Evolutionary conservation across 2,113 vertebrate genomes (phyloP).

Genomic region (Mesoclemmys tuberculata): DNA sequence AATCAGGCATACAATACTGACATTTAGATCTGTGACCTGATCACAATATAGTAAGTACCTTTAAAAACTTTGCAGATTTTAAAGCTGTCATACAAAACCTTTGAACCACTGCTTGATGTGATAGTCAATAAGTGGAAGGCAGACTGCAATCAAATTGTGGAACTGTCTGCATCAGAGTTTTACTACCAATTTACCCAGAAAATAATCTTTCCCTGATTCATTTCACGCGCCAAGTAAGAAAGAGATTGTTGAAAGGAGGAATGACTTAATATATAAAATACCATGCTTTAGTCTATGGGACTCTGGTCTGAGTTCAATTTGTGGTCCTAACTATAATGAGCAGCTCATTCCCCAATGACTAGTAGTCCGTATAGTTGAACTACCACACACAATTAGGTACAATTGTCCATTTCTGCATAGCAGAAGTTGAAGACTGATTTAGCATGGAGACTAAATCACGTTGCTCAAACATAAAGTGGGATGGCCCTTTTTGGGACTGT

Average conservation of each 20-base stretch:
- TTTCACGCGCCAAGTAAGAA: constrained; percentile 66
- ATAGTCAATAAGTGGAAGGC: constrained; percentile 72
- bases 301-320: constrained; percentile 66
- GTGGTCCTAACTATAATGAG: constrained; percentile 70
- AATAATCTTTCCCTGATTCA: constrained; percentile 74
- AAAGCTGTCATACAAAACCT: constrained; percentile 70
- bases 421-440: constrained; percentile 62
- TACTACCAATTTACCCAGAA: constrained; percentile 74
- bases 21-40: constrained; percentile 81
- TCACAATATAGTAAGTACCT: constrained; percentile 69
- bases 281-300: constrained; percentile 62
- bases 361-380: constrained; percentile 57
- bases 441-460: constrained; percentile 37
- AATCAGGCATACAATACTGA: constrained; percentile 71
- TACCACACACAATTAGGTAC: constrained; percentile 73
- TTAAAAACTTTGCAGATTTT: constrained; percentile 59
- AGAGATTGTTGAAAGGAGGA: constrained; percentile 25
- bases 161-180: constrained; percentile 71
- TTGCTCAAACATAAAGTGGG: constrained; percentile 33
- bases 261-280: constrained; percentile 62
- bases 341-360: constrained; percentile 69
- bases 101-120: constrained; percentile 74
- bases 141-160: constrained; percentile 69
- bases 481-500: constrained; percentile 10
- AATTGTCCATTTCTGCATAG: constrained; percentile 67